Evolutionary conservation across 2,797 vertebrate genomes (phyloP), one percentile per base, ranked within the genome.

Genomic region (Microcaecilia unicolor): DNA sequence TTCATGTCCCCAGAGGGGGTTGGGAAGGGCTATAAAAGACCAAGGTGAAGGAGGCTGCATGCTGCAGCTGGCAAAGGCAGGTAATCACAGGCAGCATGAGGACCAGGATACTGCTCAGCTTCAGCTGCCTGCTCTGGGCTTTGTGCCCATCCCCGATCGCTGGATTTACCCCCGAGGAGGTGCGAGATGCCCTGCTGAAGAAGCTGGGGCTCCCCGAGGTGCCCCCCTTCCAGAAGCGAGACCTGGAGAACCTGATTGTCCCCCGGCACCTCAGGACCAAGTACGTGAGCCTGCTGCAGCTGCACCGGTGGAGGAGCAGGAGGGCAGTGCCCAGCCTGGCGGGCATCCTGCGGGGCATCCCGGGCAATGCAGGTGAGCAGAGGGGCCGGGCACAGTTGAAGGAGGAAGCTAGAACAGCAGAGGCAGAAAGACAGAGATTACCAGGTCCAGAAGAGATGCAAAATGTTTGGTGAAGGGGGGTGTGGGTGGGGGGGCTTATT

Each of bases 271-370:
- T 91, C 9, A 80, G 57, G 67, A 87, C 64, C 50, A 92, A 91
- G 31, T 94, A 93, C 52, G 6, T 73, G 26, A 85, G 86, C 34
- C 80, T 94, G 87, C 62, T 92, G 63, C 86, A 85, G 52, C 68
- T 69, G 28, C 60, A 72, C 29, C 51, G 64, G 33, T 70, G 67
- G 40, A 71, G 70, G 50, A 41, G 56, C 43, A 79, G 76, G 25
- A 78, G 87, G 49, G 76, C 78, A 9, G 48, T 89, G 36, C 90
- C 92, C 1, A 94, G 89, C 51, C 59, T 94, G 54, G 87, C 85
- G 3, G 85, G 89, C 34, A 94, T 95, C 53, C 66, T 94, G 50
- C 82, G 86, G 48, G 89, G 84, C 4, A 85, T 90, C 49, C 81
- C 87, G 2, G 89, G 89, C 17, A 87, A 83, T 14, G 57, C 89